These are phyloP conservation scores for Oostethus manadensis DNA, from an alignment of 2,113 vertebrate genomes.

Conservation along the genomic window DNA sequence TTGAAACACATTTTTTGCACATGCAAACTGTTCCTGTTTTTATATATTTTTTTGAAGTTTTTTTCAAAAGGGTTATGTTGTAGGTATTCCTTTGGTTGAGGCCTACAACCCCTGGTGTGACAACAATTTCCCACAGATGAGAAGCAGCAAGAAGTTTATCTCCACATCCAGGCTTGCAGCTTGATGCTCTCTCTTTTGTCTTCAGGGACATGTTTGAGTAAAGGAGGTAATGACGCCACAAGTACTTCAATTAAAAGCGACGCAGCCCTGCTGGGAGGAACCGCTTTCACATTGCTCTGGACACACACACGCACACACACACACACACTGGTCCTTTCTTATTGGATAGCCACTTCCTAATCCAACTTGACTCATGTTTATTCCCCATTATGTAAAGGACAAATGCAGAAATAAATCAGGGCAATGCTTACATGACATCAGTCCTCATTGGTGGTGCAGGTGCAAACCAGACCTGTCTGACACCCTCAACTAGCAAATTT, in stretches of 20 bases:
- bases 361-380: constrained; percentile 70
- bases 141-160: constrained; percentile 52
- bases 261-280: constrained; percentile 69
- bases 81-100: too few species aligned
- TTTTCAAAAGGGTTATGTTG: too few species aligned
- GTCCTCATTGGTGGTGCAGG: constrained; percentile 30
- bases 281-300: constrained; percentile 47
- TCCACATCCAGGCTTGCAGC: constrained; percentile 61
- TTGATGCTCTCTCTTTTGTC: constrained; percentile 68
- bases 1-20: too few species aligned
- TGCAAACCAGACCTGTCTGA: constrained; percentile 16
- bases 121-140: constrained; percentile 62
- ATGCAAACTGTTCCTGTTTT: too few species aligned
- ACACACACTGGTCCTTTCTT: constrained; percentile 40
- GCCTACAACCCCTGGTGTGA: too few species aligned
- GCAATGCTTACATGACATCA: constrained; percentile 53
- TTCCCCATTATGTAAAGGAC: constrained; percentile 72
- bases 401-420: constrained; percentile 66
- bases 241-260: constrained; percentile 75
- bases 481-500: constrained; percentile 16
- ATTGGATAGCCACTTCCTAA: constrained; percentile 49
- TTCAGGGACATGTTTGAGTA: constrained; percentile 71
- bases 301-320: constrained; percentile 29
- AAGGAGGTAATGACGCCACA: constrained; percentile 71
- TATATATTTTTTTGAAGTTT: too few species aligned